Percentiles rank a stretch among this genome's conserved stretches.
These are phyloP conservation scores for Enchytraeus crypticus DNA, from an alignment of 2,888 invertebrate species.

Conservation along the genomic window DNA sequence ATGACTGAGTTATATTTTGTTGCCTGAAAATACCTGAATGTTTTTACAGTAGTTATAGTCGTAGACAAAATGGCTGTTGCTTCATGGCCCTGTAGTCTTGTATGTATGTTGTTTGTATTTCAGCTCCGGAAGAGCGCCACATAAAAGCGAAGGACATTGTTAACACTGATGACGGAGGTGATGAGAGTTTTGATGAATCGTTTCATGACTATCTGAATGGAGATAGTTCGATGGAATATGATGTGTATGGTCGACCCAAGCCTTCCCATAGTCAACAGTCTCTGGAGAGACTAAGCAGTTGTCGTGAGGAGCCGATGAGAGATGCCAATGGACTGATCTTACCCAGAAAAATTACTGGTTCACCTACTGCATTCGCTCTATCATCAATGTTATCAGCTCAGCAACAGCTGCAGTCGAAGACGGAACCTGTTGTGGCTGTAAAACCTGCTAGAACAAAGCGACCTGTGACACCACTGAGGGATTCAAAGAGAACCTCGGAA, in stretches of 20 bases:
- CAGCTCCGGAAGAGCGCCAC: not conserved
- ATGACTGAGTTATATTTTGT: no score
- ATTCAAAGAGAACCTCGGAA: not conserved
- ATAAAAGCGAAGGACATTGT: not conserved
- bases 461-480: no score
- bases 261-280: not conserved
- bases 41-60: no score
- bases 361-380: not conserved
- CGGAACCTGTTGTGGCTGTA: not conserved
- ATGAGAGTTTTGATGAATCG: slow-evolving; percentile 3
- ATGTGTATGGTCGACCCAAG: not conserved
- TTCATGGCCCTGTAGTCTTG: no score
- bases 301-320: not conserved
- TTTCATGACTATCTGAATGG: not conserved
- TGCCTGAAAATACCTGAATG: no score
- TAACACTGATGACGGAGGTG: not conserved
- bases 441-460: not conserved
- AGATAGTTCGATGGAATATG: not conserved
- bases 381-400: no score
- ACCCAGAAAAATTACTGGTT: not conserved
- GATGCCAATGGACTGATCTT: not conserved
- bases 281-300: not conserved
- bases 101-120: not conserved
- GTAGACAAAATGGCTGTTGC: no score
- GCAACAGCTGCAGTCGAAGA: no score